phyloP scores from a whole-genome alignment of 2,113 vertebrate species.

The Edolisoma coerulescens region DNA sequence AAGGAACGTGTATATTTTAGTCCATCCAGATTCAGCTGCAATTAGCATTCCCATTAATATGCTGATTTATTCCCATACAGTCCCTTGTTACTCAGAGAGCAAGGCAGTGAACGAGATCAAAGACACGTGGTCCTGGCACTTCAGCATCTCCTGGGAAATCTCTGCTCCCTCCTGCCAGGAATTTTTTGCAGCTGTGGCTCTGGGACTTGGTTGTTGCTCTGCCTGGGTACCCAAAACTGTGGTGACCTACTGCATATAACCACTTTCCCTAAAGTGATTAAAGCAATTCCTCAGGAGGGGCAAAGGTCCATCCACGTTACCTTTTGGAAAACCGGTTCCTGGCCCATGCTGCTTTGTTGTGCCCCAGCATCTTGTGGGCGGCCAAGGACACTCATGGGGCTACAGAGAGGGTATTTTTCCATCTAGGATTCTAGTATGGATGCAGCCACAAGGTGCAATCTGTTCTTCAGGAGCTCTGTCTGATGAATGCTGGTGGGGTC shows the following conservation, averaged over 20 bases:
- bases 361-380: not conserved
- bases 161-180: not conserved
- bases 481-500: fast-evolving
- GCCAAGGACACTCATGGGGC: not conserved
- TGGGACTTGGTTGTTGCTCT: not conserved
- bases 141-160: not conserved
- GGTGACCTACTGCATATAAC: not conserved
- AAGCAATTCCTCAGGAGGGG: not conserved
- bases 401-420: not conserved
- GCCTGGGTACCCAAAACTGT: fast-evolving
- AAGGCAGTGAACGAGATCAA: not conserved
- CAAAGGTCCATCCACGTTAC: not conserved
- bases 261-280: not conserved
- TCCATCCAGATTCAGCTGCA: not conserved
- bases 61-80: slow-evolving; percentile 15
- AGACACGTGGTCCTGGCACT: not conserved
- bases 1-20: not conserved
- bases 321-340: not conserved
- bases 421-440: not conserved
- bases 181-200: not conserved
- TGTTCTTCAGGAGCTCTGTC: not conserved
- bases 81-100: not conserved
- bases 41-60: not conserved
- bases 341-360: not conserved
- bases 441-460: not conserved